Evolutionary conservation across 2,888 invertebrate species (phyloP).

Genomic region (Orgyia antiqua): DNA sequence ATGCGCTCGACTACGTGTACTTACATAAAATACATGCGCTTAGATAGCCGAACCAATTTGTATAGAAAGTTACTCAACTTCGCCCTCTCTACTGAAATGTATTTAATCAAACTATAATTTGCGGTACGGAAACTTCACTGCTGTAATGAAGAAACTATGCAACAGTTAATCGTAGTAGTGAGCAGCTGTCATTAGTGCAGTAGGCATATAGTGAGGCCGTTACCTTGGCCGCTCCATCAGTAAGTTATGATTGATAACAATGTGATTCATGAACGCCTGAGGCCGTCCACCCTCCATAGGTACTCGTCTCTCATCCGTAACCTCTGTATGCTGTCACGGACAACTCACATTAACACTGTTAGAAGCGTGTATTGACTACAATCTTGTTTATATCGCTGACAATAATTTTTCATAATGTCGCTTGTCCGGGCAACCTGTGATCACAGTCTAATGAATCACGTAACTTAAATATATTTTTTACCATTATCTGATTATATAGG

Average conservation of each 20-base stretch:
- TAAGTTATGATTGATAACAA: conserved; percentile 70
- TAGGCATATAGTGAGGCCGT: conserved; percentile 29
- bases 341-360: conserved; percentile 46
- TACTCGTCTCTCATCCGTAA: conserved; percentile 49
- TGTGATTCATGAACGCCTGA: conserved; percentile 32
- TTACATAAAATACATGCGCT: conserved; percentile 28
- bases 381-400: conserved; percentile 23
- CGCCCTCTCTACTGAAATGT: conserved; percentile 2
- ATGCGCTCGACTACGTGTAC: conserved; percentile 54
- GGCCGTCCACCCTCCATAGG: conserved; percentile 27
- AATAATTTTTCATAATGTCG: conserved; percentile 27
- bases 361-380: conserved; percentile 22
- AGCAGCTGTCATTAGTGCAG: conserved; percentile 28
- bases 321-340: conserved; percentile 43
- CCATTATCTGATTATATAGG: too few species aligned
- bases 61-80: conserved; percentile 2
- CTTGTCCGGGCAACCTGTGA: conserved; percentile 21
- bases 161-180: conserved; percentile 9
- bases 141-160: neutral
- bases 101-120: conserved; percentile 4
- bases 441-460: conserved; percentile 17
- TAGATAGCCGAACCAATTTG: conserved; percentile 1
- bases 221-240: conserved; percentile 56
- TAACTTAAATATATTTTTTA: too few species aligned
- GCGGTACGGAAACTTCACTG: neutral